Conservation (phyloP, 1,140 invertebrate species). For the Micrasema longulum region DNA sequence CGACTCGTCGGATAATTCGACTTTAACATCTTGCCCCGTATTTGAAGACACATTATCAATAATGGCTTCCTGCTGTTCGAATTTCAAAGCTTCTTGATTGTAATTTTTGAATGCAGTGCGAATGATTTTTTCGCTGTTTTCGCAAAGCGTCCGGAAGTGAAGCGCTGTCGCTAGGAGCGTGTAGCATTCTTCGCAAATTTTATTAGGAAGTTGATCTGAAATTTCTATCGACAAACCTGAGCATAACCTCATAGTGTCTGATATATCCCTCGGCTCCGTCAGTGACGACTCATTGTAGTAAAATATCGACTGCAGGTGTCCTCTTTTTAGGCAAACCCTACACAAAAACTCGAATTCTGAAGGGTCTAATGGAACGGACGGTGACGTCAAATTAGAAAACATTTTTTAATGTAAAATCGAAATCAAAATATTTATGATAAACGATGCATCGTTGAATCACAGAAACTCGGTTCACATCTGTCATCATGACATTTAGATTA, state of each 20-base stretch:
- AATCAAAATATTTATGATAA: too few relatives aligned
- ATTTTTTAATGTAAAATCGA: too few relatives aligned
- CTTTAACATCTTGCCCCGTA: not conserved
- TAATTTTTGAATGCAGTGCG: not conserved
- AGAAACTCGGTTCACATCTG: too few relatives aligned
- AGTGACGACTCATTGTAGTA: not conserved
- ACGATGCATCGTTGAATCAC: too few relatives aligned
- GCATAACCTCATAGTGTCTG: not conserved
- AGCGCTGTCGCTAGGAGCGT: not conserved
- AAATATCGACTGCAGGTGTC: slow-evolving; percentile 1
- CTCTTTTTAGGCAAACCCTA: slow-evolving; percentile 14
- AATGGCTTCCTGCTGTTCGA: not conserved
- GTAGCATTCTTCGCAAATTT: slow-evolving; percentile 2
- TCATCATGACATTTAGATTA: too few relatives aligned
- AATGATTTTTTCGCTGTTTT: not conserved
- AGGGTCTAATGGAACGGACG: not conserved
- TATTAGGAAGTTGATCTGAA: not conserved
- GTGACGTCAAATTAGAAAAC: too few relatives aligned
- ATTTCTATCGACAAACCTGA: not conserved
- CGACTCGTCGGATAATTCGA: not conserved
- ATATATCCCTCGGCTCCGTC: not conserved
- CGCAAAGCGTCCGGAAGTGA: not conserved
- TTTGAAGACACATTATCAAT: not conserved
- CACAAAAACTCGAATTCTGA: slow-evolving; percentile 10
- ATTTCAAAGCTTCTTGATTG: not conserved